A percentile compares a stretch with the other conserved stretches of the same genome.
Evolutionary conservation across 2,888 invertebrate genomes (phyloP).

Genomic region (Hypercompe scribonia): DNA sequence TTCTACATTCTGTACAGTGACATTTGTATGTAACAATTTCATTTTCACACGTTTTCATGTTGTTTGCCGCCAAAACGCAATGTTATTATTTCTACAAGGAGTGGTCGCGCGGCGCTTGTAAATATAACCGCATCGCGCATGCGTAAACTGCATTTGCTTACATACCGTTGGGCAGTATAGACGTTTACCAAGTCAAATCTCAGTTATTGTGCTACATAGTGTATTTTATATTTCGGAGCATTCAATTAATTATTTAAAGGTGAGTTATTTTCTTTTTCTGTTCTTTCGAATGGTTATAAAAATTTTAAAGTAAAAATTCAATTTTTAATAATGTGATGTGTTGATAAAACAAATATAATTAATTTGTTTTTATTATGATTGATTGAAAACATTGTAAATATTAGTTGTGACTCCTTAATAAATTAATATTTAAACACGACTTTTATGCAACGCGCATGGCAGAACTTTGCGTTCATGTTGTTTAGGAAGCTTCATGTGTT

Average conservation of each 20-base stretch:
- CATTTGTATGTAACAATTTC: background rate
- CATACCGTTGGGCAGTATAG: slow-evolving; percentile 45
- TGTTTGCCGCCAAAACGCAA: slow-evolving; percentile 8
- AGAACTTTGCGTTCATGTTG: background rate
- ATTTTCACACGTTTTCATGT: background rate
- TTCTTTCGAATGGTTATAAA: background rate
- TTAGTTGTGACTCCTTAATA: background rate
- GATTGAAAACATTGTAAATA: background rate
- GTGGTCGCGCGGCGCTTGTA: slow-evolving; percentile 24
- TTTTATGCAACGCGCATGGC: background rate
- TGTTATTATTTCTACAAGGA: slow-evolving; percentile 1
- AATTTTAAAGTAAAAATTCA: background rate
- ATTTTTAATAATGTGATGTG: background rate
- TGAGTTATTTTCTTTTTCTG: background rate
- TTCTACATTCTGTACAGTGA: background rate
- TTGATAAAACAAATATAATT: background rate
- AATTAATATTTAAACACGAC: background rate
- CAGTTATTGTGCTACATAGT: slow-evolving; percentile 33
- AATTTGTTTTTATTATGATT: slow-evolving; percentile 1
- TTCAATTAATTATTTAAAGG: slow-evolving; percentile 3
- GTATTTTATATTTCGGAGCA: slow-evolving; percentile 18
- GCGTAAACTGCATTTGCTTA: slow-evolving; percentile 45
- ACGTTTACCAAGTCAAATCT: slow-evolving; percentile 29
- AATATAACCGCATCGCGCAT: slow-evolving; percentile 48
- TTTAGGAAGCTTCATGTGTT: too few species aligned